These are phyloP conservation scores for Oplegnathus fasciatus DNA, from an alignment of 2,113 vertebrate genomes.

Conservation along the genomic window DNA sequence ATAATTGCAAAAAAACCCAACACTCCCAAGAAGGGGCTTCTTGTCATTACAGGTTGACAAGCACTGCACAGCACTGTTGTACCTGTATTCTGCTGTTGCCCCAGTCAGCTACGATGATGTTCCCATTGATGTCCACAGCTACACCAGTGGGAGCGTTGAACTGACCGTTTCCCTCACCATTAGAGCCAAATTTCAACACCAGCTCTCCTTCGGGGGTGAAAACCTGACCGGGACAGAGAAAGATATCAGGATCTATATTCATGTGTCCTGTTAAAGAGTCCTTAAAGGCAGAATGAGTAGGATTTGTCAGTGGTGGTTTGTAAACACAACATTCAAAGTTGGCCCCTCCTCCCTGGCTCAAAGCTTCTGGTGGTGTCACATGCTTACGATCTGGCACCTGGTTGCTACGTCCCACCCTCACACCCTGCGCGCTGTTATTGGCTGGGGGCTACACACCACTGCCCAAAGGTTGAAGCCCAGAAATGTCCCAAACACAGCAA, in stretches of 20 bases:
- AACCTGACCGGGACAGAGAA: constrained; percentile 82
- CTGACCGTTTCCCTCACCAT: constrained; percentile 97
- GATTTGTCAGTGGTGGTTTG: no score
- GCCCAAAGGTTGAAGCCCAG: no score
- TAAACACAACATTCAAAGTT: no score
- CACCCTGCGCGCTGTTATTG: no score
- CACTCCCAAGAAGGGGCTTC: neutral
- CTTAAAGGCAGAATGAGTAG: no score
- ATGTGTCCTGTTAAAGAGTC: neutral
- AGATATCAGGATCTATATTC: neutral
- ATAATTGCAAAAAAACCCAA: neutral
- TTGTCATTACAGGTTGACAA: neutral
- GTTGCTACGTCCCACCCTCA: no score
- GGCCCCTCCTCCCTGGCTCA: no score
- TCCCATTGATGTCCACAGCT: constrained; percentile 95
- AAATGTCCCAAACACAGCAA: no score
- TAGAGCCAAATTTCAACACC: constrained; percentile 96
- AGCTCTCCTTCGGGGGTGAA: constrained; percentile 97
- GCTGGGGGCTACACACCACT: no score
- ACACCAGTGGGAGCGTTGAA: constrained; percentile 98
- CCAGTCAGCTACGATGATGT: constrained; percentile 99
- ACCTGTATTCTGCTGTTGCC: constrained; percentile 99
- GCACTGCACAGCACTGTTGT: neutral
- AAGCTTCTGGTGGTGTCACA: no score
- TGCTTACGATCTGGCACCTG: no score